phyloP scores from a whole-genome alignment of 2,113 vertebrate species.

The Octodon degus region DNA sequence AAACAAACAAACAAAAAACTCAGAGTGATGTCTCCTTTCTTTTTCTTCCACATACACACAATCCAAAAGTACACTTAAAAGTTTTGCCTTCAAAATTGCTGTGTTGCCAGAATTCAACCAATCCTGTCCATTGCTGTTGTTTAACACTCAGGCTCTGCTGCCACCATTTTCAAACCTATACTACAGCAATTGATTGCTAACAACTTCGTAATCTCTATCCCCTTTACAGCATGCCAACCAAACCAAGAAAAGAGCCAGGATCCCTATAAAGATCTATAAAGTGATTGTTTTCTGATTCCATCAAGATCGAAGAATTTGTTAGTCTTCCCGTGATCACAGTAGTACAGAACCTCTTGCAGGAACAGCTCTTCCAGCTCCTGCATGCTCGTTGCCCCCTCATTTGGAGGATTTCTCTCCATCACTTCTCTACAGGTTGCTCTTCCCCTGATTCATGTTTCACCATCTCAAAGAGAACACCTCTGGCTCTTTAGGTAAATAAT shows the following conservation, averaged over 20 bases:
- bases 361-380: no score
- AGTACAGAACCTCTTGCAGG: accelerated
- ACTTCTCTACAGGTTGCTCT: not conserved
- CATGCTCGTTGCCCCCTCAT: not conserved
- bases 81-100: not conserved
- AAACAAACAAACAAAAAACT: no score
- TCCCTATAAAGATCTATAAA: not conserved
- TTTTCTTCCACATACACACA: not conserved
- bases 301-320: not conserved
- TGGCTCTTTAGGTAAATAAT: not conserved
- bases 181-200: not conserved
- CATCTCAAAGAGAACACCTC: not conserved
- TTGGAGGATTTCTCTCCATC: not conserved
- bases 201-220: accelerated
- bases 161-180: not conserved
- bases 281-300: not conserved
- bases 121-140: not conserved
- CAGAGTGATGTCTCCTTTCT: not conserved
- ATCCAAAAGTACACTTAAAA: not conserved
- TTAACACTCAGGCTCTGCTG: not conserved
- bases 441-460: not conserved
- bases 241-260: not conserved
- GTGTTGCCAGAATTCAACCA: not conserved
- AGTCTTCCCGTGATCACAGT: not conserved
- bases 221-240: not conserved